A percentile compares a stretch with the other conserved stretches of the same genome.
Conservation (phyloP, 2,797 vertebrate species). For the Pangasius sanitwongsei region DNA sequence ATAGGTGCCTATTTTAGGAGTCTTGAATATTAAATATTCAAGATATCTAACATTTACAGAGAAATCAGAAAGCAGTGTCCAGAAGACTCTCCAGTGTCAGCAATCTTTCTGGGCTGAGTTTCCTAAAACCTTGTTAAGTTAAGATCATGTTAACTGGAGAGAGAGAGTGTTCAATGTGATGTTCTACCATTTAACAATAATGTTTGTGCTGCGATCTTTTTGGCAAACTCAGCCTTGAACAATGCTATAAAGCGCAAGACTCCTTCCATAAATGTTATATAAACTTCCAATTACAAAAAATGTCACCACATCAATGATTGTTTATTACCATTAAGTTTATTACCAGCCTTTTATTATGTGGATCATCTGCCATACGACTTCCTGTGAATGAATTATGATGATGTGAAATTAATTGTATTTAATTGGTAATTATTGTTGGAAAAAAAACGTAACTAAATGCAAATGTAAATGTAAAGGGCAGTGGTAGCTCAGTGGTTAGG, state of each 20-base stretch:
- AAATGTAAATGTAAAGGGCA: too few relatives aligned
- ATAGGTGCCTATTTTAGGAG: too few relatives aligned
- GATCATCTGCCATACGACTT: background rate
- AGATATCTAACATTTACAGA: too few relatives aligned
- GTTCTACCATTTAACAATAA: background rate
- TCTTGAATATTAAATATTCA: too few relatives aligned
- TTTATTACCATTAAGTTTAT: too few relatives aligned
- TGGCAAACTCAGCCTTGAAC: background rate
- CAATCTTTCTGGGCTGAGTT: background rate
- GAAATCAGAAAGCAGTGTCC: background rate
- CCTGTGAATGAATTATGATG: background rate
- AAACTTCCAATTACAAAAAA: background rate
- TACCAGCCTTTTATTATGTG: background rate
- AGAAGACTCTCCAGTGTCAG: background rate
- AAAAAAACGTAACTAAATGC: background rate
- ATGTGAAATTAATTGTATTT: too few relatives aligned
- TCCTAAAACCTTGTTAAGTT: background rate
- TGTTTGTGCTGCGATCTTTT: background rate
- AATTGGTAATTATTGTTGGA: background rate
- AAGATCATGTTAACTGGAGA: background rate
- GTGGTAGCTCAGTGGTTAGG: too few relatives aligned
- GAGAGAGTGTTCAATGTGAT: background rate
- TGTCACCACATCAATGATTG: background rate
- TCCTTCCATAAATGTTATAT: background rate
- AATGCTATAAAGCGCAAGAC: background rate